Base-by-base conservation (phyloP, 1,140 invertebrate genomes). In the Choristoneura fumiferana region DNA sequence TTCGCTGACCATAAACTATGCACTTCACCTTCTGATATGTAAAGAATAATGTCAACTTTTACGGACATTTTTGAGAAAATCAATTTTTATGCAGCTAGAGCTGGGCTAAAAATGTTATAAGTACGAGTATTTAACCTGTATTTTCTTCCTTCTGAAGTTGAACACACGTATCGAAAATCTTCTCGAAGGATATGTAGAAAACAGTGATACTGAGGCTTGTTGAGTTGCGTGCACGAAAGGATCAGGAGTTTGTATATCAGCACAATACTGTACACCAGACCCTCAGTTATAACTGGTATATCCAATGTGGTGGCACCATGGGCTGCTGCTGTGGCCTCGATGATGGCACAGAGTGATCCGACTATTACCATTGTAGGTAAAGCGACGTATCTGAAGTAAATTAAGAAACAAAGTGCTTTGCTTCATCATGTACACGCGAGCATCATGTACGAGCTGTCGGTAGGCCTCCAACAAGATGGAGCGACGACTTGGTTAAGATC, bases 131-230 rank as follows among this genome's bases (percentile, higher is more conserved):
- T 54, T 45, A n/a, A 82, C 79, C 72, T 73, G 58, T 82, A 78
- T 58, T 67, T 80, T 38, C 45, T 55, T 14, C 71, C 72, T 3
- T 58, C 61, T 8, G 65, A n/a, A n/a, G n/a, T n/a, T n/a, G n/a
- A 67, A 36, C 67, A 73, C 3, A 76, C 63, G 40, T 69, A 80
- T 33, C 59, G 17, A 56, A 84, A 84, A 67, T 84, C 78, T 37
- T 72, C 69, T 45, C 64, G 56, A 56, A 82, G 69, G 1, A 59
- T 58, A 18, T 54, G 49, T 14, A 77, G 40, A 2, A 82, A 65
- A 8, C 61, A 58, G 8, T 72, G 63, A 45, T 75, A 84, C 17
- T 78, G 59, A 0, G 15, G 22, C 15, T 71, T 36, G 62, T 82
- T 75, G 1, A 53, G 37, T 22, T 67, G 69, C 5, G 73, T 74